phyloP scores from a whole-genome alignment of 2,888 invertebrate genomes.

The Silvanus unidentatus region DNA sequence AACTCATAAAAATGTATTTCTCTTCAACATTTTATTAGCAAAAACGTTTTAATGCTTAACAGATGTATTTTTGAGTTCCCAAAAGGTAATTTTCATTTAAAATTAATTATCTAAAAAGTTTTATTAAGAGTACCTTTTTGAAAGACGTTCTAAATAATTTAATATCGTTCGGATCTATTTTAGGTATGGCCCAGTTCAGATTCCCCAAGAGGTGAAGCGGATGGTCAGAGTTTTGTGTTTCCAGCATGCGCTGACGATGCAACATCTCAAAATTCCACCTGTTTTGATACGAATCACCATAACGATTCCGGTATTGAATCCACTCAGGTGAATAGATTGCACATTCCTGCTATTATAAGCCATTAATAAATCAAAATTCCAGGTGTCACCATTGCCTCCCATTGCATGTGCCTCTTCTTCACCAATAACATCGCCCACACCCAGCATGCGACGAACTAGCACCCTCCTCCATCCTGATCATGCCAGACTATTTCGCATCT shows the following conservation, averaged over 20 bases:
- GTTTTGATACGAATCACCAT: conserved; percentile 49
- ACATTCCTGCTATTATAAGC: too few species aligned
- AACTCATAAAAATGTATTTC: too few species aligned
- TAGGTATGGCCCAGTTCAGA: conserved; percentile 69
- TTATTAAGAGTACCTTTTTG: too few species aligned
- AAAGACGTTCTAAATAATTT: too few species aligned
- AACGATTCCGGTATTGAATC: conserved; percentile 69
- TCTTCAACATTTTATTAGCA: too few species aligned
- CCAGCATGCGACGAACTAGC: conserved; percentile 51
- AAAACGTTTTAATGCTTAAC: too few species aligned
- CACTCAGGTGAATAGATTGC: conserved; percentile 53
- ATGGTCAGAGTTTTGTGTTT: conserved; percentile 64
- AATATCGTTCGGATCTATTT: conserved; percentile 10
- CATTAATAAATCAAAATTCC: too few species aligned
- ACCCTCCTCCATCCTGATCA: conserved; percentile 64
- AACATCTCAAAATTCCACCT: conserved; percentile 37
- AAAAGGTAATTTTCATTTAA: too few species aligned
- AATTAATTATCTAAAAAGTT: too few species aligned
- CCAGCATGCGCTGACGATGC: conserved; percentile 48
- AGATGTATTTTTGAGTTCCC: too few species aligned
- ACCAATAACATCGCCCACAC: conserved; percentile 40
- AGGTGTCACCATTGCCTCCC: conserved; percentile 53
- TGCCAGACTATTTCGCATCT: conserved; percentile 55
- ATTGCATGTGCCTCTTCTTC: conserved; percentile 41
- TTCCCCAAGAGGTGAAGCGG: conserved; percentile 62